Percentiles rank a stretch among this genome's conserved stretches.
Conservation (phyloP, 64 coral and sea anemone genomes). For the Stichodactyla helianthus region DNA sequence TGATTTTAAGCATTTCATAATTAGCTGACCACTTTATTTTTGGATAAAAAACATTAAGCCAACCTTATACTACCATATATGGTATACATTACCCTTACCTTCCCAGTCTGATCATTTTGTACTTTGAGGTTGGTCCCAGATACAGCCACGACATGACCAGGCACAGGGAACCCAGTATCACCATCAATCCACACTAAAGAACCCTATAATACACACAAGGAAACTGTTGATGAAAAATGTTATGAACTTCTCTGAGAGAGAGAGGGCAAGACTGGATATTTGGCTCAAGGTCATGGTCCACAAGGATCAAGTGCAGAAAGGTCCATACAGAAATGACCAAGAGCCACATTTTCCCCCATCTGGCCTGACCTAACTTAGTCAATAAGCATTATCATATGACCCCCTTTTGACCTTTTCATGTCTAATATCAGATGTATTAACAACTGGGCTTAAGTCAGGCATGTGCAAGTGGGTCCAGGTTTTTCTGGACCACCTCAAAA, state of each 20-base stretch:
- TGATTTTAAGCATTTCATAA: no score
- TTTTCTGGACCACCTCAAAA: neutral
- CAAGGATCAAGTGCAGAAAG: no score
- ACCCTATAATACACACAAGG: slow-evolving; percentile 26
- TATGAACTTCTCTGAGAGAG: no score
- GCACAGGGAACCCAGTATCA: slow-evolving; percentile 62
- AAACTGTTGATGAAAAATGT: neutral
- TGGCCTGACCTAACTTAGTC: neutral
- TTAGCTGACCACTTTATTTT: no score
- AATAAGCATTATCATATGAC: neutral
- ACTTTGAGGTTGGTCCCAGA: slow-evolving; percentile 60
- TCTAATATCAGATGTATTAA: no score
- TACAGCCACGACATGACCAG: slow-evolving; percentile 61
- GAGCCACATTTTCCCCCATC: neutral
- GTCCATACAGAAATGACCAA: no score
- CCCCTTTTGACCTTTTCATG: neutral
- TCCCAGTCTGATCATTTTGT: slow-evolving; percentile 51
- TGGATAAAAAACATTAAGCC: no score
- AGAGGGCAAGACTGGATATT: no score
- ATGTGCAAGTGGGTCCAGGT: no score
- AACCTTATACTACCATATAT: no score
- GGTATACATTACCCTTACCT: neutral
- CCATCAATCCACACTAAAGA: slow-evolving; percentile 87
- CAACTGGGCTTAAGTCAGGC: no score
- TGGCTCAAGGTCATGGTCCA: no score